Conservation (phyloP, 2,797 vertebrate genomes). For the Loris lydekkerianus region DNA sequence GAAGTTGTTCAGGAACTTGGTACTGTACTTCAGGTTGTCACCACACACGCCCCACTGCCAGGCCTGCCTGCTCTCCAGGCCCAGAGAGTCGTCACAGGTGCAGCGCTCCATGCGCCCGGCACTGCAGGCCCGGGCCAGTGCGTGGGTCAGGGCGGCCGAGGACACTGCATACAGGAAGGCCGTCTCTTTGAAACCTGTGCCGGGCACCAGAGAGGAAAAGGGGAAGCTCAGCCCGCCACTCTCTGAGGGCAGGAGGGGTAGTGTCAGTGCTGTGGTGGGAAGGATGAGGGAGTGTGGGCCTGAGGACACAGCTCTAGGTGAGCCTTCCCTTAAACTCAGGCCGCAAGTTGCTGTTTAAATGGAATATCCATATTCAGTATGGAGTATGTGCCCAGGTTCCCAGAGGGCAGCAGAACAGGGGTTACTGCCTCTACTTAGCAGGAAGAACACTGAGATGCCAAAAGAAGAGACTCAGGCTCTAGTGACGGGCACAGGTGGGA, state of each 20-base stretch:
- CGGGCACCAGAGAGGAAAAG: slow-evolving; percentile 6
- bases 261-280: rapidly evolving
- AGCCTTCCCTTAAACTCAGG: neutral
- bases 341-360: neutral
- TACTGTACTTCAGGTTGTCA: slow-evolving; percentile 99
- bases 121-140: slow-evolving; percentile 97
- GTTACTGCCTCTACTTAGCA: neutral
- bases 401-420: neutral
- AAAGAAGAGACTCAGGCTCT: neutral
- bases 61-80: slow-evolving; percentile 96
- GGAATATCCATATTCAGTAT: neutral
- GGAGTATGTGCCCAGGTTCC: neutral
- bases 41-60: slow-evolving; percentile 99
- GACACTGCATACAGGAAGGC: slow-evolving; percentile 97
- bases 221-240: slow-evolving; percentile 11
- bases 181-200: slow-evolving; percentile 97
- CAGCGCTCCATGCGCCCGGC: slow-evolving; percentile 99
- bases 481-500: neutral
- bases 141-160: slow-evolving; percentile 95
- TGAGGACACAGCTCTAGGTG: neutral
- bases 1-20: slow-evolving; percentile 97
- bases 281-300: neutral
- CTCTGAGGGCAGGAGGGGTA: neutral
- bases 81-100: slow-evolving; percentile 97
- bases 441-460: neutral